Percentiles rank a stretch among this genome's conserved stretches.
Conservation (phyloP, 2,888 invertebrate genomes). For the Stenichneumon culpator region DNA sequence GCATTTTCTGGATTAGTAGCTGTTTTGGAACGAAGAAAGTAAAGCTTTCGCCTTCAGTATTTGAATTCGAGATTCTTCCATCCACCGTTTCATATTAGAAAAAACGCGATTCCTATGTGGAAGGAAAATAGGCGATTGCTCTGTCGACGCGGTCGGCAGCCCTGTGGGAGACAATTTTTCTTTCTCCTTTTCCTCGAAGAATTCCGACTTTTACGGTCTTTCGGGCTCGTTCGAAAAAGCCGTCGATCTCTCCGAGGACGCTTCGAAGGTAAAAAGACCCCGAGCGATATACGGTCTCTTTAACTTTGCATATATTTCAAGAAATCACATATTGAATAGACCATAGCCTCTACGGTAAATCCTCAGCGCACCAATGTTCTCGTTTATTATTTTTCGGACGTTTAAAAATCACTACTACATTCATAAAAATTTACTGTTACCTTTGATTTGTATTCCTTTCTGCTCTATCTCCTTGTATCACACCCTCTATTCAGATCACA, state of each 20-base stretch:
- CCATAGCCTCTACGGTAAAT: not conserved
- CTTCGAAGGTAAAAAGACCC: slow-evolving; percentile 9
- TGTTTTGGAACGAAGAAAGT: not conserved
- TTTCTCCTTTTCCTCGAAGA: slow-evolving; percentile 27
- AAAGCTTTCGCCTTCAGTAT: not conserved
- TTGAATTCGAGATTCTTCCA: slow-evolving; percentile 9
- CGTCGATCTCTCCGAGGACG: slow-evolving; percentile 45
- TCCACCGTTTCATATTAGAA: slow-evolving; percentile 34
- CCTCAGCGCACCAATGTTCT: not conserved
- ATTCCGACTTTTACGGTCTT: slow-evolving; percentile 36
- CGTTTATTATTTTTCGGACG: slow-evolving; percentile 6
- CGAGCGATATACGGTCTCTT: slow-evolving; percentile 17
- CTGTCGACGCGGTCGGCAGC: slow-evolving; percentile 38
- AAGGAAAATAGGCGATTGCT: slow-evolving; percentile 44
- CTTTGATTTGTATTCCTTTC: no score
- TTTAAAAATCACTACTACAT: not conserved
- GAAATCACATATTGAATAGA: slow-evolving; percentile 6
- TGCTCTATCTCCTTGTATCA: no score
- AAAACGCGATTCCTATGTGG: slow-evolving; percentile 11
- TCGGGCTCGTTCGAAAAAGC: slow-evolving; percentile 28
- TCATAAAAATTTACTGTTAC: not conserved
- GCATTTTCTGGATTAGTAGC: not conserved
- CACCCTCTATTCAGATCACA: no score
- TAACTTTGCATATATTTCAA: slow-evolving; percentile 18
- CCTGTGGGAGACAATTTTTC: slow-evolving; percentile 58